Base-by-base conservation (phyloP, 37 sponge, comb jelly and placozoan species). In the Diacarnus erythraeanus region DNA sequence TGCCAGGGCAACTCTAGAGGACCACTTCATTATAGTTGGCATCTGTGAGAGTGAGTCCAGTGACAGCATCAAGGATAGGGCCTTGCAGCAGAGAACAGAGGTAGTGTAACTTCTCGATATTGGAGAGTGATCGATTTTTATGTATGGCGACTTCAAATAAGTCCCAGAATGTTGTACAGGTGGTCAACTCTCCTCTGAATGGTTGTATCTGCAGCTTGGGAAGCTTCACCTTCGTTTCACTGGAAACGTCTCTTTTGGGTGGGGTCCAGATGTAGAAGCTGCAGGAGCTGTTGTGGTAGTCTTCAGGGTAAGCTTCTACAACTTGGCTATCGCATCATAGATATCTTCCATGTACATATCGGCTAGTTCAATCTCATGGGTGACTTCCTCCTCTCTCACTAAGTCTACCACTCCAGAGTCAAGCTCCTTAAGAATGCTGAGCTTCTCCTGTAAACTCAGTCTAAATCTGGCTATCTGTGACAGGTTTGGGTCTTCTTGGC, bases 371-470 rank as follows among this genome's bases (percentile, higher is more conserved):
- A 76, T 76, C 4, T 76, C 77, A 10, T 21, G 39, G 4, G 35
- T 64, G 3, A 73, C 33, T 25, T 20, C 56, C 17, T 51, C 74
- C 65, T 78, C 79, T 1, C 25, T 40, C 18, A 38, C 58, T 18
- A 78, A 43, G 1, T 66, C 79, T 23, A 78, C 36, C 15, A 78
- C 47, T 66, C 65, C 79, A 5, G 35, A 20, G 54, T 78, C 79
- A 42, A 78, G 68, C 31, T n/a, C n/a, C 44, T 78, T 78, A 31
- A 78, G 43, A 3, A 44, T 66, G 12, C 64, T 65, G 2, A 44
- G 27, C 54, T 78, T 78, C 79, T 78, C 79, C 20, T 78, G 43
- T 33, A 78, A 42, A 17, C 54, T n/a, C n/a, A n/a, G n/a, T n/a
- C n/a, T n/a, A n/a, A n/a, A n/a, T n/a, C n/a, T 78, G 64, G 51